These are phyloP conservation scores for Prunella strophiata DNA, from an alignment of 2,797 vertebrate species.

Conservation along the genomic window DNA sequence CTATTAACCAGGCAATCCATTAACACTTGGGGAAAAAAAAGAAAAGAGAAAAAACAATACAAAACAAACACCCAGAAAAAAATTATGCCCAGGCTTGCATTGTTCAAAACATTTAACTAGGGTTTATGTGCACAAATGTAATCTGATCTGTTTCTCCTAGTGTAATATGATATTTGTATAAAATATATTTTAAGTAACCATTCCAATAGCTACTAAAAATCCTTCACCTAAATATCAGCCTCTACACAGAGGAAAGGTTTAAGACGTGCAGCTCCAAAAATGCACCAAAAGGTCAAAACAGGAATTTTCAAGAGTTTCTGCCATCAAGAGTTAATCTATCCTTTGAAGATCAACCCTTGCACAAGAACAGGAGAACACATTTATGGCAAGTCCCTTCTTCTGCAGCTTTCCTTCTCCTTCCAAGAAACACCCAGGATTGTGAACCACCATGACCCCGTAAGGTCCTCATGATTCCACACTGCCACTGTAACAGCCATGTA, in stretches of 20 bases:
- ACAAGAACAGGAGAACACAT: not conserved
- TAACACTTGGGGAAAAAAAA: not conserved
- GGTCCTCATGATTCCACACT: not conserved
- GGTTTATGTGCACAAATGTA: not conserved
- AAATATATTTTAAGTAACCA: not conserved
- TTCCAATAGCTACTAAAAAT: slow-evolving; percentile 31
- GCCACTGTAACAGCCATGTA: not conserved
- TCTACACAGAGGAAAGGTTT: not conserved
- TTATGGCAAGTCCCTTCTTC: not conserved
- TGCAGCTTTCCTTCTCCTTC: not conserved
- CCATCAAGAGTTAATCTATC: not conserved
- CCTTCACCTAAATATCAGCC: not conserved
- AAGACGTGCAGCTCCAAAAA: not conserved
- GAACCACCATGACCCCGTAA: not conserved
- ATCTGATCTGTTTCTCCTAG: not conserved
- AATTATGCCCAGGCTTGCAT: not conserved
- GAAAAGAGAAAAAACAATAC: not conserved
- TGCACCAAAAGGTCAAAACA: not conserved
- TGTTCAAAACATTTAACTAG: not conserved
- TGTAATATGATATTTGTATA: not conserved
- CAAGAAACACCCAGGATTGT: not conserved
- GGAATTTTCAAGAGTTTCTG: not conserved
- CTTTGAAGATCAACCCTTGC: not conserved
- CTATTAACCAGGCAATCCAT: not conserved
- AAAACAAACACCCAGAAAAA: not conserved